Conservation (phyloP, 2,797 vertebrate species). For the Dromococcyx pavoninus region DNA sequence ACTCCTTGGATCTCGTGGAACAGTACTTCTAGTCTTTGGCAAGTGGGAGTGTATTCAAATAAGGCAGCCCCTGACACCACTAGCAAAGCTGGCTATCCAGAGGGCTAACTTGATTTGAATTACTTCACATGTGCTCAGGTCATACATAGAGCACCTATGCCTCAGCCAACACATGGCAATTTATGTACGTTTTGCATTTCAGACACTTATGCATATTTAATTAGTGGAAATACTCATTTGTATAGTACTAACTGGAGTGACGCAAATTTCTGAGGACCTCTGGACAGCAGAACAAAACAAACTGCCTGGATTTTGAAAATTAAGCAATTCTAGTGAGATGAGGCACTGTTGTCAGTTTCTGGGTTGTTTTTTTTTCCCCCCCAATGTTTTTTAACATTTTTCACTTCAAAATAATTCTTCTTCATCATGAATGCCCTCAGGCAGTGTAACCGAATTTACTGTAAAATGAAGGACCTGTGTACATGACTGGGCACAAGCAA, state of each 20-base stretch:
- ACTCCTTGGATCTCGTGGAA: not conserved
- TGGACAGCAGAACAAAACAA: constrained; percentile 82
- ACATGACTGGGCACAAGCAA: not conserved
- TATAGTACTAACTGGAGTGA: constrained; percentile 81
- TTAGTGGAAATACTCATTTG: constrained; percentile 4
- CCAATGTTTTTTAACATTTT: not conserved
- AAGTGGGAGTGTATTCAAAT: not conserved
- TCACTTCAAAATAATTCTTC: not conserved
- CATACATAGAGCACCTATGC: not conserved
- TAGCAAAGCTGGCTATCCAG: not conserved
- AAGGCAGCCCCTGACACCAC: not conserved
- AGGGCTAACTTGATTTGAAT: not conserved
- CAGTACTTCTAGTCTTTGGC: not conserved
- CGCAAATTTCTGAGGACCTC: constrained; percentile 76
- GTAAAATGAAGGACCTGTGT: not conserved
- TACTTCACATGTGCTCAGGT: not conserved
- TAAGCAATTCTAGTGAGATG: not conserved
- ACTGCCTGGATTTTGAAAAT: constrained; percentile 70
- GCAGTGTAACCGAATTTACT: not conserved
- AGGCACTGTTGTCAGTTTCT: not conserved
- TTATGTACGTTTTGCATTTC: constrained; percentile 9
- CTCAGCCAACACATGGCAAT: not conserved
- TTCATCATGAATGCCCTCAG: not conserved
- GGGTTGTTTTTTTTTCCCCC: not conserved
- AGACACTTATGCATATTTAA: not conserved